Conservation (phyloP, 2,797 vertebrate genomes). For the Peromyscus melanophrys region DNA sequence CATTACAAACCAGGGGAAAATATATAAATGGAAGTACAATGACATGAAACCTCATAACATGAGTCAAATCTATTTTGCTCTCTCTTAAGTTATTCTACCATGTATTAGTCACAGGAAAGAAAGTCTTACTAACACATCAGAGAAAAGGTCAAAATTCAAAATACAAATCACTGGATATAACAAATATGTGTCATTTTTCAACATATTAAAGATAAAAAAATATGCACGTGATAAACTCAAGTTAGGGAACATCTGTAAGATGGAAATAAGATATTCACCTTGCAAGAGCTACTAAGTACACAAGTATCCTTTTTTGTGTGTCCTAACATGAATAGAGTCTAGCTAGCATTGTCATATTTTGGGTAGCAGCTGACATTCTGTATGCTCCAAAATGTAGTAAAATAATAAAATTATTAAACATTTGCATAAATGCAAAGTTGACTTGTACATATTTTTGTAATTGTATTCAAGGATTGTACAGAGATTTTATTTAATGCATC, state of each 20-base stretch:
- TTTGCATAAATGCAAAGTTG: neutral
- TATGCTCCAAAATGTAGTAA: neutral
- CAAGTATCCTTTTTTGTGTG: neutral
- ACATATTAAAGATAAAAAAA: neutral
- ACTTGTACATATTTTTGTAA: neutral
- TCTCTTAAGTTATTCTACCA: neutral
- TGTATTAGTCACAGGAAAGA: neutral
- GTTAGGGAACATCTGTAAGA: neutral
- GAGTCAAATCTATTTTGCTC: neutral
- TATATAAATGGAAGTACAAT: neutral
- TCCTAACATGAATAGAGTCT: neutral
- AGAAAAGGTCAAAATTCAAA: neutral
- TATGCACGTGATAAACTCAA: neutral
- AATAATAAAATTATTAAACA: constrained; percentile 6
- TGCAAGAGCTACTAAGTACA: neutral
- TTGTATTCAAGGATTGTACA: neutral
- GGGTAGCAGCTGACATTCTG: neutral
- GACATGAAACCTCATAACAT: neutral
- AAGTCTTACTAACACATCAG: neutral
- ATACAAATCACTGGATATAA: neutral
- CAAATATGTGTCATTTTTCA: neutral
- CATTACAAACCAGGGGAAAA: neutral
- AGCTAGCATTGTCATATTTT: neutral
- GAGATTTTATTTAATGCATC: neutral
- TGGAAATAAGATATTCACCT: neutral